These are phyloP conservation scores for Pantherophis guttatus DNA, from an alignment of 2,113 vertebrate species.

Conservation along the genomic window DNA sequence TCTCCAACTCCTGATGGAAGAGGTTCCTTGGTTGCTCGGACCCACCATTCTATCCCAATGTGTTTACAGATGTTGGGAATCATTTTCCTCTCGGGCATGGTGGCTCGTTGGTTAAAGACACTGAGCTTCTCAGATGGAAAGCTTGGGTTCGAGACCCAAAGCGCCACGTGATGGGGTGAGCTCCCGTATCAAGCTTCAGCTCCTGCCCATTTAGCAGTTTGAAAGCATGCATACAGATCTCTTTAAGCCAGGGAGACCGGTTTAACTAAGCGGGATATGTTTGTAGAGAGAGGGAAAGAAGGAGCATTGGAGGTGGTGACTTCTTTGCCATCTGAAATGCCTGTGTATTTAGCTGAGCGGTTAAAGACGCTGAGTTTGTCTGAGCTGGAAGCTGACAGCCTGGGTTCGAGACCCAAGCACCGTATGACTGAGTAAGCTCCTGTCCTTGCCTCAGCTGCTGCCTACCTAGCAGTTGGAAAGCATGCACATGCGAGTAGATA, in stretches of 20 bases:
- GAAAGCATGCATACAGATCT: neutral
- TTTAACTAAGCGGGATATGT: neutral
- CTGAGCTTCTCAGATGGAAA: neutral
- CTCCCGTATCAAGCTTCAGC: neutral
- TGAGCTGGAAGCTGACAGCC: neutral
- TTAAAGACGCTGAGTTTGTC: neutral
- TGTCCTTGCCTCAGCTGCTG: neutral
- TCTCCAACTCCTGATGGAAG: too few species aligned
- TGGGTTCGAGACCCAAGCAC: neutral
- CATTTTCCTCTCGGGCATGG: neutral
- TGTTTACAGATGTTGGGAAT: too few species aligned
- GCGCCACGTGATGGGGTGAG: fast-evolving
- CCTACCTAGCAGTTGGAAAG: neutral
- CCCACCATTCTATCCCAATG: neutral
- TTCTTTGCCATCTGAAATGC: neutral
- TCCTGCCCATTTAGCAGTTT: neutral
- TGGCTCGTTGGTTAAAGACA: neutral
- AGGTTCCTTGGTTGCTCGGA: neutral
- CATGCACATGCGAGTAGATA: neutral
- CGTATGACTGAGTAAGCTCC: neutral
- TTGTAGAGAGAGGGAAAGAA: neutral
- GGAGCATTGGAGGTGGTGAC: neutral
- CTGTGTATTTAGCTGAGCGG: too few species aligned
- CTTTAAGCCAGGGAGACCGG: neutral
- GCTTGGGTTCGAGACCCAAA: neutral